Evolutionary conservation across 2,797 vertebrate genomes (phyloP).

Genomic region (Chelon auratus): DNA sequence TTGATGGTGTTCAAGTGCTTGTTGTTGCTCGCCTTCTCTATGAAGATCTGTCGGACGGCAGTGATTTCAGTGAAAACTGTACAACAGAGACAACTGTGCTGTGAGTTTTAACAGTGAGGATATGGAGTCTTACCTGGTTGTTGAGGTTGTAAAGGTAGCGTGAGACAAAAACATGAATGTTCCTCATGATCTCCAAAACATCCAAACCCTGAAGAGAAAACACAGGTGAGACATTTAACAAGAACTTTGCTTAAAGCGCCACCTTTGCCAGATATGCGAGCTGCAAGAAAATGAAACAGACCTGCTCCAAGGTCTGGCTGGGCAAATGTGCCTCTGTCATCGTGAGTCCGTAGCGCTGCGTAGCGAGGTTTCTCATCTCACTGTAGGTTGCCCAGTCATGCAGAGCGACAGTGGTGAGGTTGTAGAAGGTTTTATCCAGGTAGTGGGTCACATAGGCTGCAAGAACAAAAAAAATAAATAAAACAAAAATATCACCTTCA

Average conservation of each 20-base stretch:
- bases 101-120: not conserved
- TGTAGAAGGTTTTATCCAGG: conserved; percentile 99
- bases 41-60: conserved; percentile 90
- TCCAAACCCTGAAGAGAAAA: conserved; percentile 90
- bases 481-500: not conserved
- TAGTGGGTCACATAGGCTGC: conserved; percentile 97
- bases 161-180: conserved; percentile 99
- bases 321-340: conserved; percentile 99
- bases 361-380: conserved; percentile 99
- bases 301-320: conserved; percentile 99
- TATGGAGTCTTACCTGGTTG: conserved; percentile 89
- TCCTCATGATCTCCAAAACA: conserved; percentile 99
- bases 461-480: not conserved
- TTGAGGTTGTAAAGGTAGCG: conserved; percentile 99
- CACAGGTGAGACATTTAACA: not conserved
- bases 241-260: not conserved
- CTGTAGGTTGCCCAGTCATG: conserved; percentile 99
- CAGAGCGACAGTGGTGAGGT: conserved; percentile 96
- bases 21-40: conserved; percentile 98
- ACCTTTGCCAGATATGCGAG: not conserved
- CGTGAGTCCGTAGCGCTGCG: conserved; percentile 93
- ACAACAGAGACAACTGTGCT: not conserved
- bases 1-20: conserved; percentile 99
- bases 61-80: not conserved
- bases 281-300: conserved; percentile 41